Evolutionary conservation across 2,797 vertebrate species (phyloP), one percentile per base, ranked within the genome.

Genomic region (Denticeps clupeoides): DNA sequence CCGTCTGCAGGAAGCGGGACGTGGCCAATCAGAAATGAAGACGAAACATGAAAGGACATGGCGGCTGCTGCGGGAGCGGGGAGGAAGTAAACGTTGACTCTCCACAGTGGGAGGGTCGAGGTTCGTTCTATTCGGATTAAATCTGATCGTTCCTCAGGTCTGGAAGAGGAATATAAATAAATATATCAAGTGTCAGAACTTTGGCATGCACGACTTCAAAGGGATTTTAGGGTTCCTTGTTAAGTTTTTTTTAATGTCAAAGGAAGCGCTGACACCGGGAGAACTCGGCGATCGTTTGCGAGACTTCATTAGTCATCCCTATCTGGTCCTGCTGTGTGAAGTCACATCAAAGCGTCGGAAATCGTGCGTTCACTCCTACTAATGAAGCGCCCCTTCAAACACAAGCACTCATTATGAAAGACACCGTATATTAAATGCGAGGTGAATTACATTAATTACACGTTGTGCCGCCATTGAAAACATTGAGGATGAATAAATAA

Each of bases 291-390:
- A 68, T 67, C 64, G 60, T 66, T 74, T 64, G 24, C 48, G 50
- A 41, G 47, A 62, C 64, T 82, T 84, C 71, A 80, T 85, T 81
- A 86, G 69, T 70, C 69, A 49, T 52, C 65, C 58, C 32, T 16
- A 67, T 60, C 51, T 55, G 22, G 26, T 64, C 72, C 56, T 68
- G 63, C 55, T 38, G 67, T 81, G 75, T 79, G 75, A 87, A 84
- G 77, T 82, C 64, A 78, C 74, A 82, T 83, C 75, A 82, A 78
- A 86, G 78, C 74, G 64, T 2, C 45, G 59, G 62, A 78, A 75
- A 73, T 69, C 64, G 65, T 64, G 61, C 51, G 64, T 45, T 71
- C 63, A 64, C 72, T 74, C 67, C 55, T 48, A 47, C 54, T 77
- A 82, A 82, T 62, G 54, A 61, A 79, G 53, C 12, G 60, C 71